A percentile compares a stretch with the other conserved stretches of the same genome.
phyloP scores from a whole-genome alignment of 2,888 invertebrate species.

The Stictocephala bisonia region DNA sequence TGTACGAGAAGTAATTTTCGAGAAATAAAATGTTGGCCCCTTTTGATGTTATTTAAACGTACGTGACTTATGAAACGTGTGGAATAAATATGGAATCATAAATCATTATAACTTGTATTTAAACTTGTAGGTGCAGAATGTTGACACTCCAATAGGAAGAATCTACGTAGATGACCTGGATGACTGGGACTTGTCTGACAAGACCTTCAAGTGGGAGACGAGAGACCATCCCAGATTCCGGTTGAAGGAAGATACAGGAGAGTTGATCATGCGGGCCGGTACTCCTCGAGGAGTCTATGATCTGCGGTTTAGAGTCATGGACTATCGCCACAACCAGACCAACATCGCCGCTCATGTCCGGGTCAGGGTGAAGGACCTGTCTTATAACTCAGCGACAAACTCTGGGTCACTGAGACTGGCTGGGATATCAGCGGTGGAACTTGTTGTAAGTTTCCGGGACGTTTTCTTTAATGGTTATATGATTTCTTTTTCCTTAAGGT shows the following conservation, averaged over 20 bases:
- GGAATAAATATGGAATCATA: too few relatives aligned
- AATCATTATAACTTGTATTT: too few relatives aligned
- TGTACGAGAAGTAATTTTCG: too few relatives aligned
- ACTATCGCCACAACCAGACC: conserved; percentile 89
- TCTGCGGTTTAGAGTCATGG: conserved; percentile 66
- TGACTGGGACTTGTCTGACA: conserved; percentile 38
- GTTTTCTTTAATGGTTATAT: conserved; percentile 67
- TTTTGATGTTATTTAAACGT: too few relatives aligned
- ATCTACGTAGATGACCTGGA: conserved; percentile 32
- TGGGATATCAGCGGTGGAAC: conserved; percentile 86
- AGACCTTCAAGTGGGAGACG: conserved; percentile 16
- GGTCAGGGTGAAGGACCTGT: conserved; percentile 87
- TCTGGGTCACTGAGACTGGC: conserved; percentile 91
- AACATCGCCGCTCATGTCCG: conserved; percentile 89
- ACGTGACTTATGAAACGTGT: too few relatives aligned
- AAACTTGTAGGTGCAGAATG: conserved; percentile 24
- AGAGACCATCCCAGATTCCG: conserved; percentile 60
- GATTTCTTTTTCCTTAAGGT: not conserved
- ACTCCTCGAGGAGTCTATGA: conserved; percentile 31
- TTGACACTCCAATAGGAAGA: conserved; percentile 31
- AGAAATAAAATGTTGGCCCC: too few relatives aligned
- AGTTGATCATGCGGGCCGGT: conserved; percentile 32
- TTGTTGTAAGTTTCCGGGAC: conserved; percentile 71
- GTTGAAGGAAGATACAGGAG: conserved; percentile 35
- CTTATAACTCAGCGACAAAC: conserved; percentile 90